Percentiles rank a stretch among this genome's conserved stretches.
These are phyloP conservation scores for Thysanoteuthis rhombus DNA, from an alignment of 2,888 invertebrate species.

Conservation along the genomic window DNA sequence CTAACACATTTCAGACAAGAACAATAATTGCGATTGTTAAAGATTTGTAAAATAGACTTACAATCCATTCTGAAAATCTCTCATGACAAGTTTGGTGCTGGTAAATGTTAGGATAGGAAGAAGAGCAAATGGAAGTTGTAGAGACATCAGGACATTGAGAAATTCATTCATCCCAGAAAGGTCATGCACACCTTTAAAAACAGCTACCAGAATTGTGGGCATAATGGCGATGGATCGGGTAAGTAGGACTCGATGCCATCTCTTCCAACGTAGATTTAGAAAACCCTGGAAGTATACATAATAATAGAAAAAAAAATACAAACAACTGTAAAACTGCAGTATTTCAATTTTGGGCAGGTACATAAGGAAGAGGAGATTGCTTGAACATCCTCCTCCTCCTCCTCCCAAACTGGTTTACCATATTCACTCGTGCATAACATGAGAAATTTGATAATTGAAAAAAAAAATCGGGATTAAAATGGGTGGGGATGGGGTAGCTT, in stretches of 20 bases:
- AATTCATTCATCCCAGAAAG: slow-evolving; percentile 85
- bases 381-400: no score
- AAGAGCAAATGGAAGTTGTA: slow-evolving; percentile 87
- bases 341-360: no score
- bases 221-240: slow-evolving; percentile 86
- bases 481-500: no score
- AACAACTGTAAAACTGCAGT: no score
- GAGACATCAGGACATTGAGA: slow-evolving; percentile 85
- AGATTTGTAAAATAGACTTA: slow-evolving; percentile 39
- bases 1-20: no score
- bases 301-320: background rate
- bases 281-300: slow-evolving; percentile 57
- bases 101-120: slow-evolving; percentile 88
- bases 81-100: slow-evolving; percentile 82
- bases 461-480: no score
- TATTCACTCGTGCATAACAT: no score
- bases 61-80: slow-evolving; percentile 78
- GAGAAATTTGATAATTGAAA: no score
- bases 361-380: no score
- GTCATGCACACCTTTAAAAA: slow-evolving; percentile 72
- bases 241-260: slow-evolving; percentile 85
- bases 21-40: background rate
- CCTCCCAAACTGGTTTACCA: no score
- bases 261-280: slow-evolving; percentile 63
- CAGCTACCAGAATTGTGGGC: slow-evolving; percentile 69